Conservation (phyloP, 2,797 vertebrate species). For the Okamejei kenojei region DNA sequence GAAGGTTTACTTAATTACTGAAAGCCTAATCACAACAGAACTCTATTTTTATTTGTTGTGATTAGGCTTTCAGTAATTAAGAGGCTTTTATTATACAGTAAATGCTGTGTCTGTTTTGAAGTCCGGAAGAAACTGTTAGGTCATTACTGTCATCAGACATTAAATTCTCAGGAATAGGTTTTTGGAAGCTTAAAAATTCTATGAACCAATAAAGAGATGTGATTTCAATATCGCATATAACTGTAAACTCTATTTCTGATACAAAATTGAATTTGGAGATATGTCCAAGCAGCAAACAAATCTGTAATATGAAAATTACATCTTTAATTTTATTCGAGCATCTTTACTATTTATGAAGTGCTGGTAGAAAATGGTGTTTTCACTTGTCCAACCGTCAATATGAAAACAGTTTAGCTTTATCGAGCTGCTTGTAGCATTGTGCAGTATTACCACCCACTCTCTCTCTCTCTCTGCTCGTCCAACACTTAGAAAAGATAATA, state of each 20-base stretch:
- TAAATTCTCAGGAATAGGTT: not conserved
- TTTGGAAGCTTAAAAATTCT: conserved; percentile 7
- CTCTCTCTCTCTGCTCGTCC: not conserved
- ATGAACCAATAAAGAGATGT: not conserved
- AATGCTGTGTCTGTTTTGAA: not conserved
- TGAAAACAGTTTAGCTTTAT: not conserved
- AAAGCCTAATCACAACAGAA: not conserved
- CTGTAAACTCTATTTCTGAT: no score
- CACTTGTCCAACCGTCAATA: not conserved
- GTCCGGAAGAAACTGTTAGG: not conserved
- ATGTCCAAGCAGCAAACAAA: not conserved
- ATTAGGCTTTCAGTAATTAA: not conserved
- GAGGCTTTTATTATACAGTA: not conserved
- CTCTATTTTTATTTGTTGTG: conserved; percentile 14
- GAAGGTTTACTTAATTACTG: no score
- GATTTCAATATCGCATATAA: not conserved
- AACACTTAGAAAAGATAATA: not conserved
- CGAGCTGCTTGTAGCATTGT: not conserved
- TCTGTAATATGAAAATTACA: not conserved
- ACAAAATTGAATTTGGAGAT: not conserved
- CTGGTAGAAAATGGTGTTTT: not conserved
- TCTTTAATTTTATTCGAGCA: not conserved
- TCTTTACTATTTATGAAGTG: not conserved
- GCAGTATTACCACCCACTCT: not conserved
- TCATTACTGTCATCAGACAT: conserved; percentile 17